phyloP scores from a whole-genome alignment of 1,140 invertebrate genomes.

The Papilio aristodemus region DNA sequence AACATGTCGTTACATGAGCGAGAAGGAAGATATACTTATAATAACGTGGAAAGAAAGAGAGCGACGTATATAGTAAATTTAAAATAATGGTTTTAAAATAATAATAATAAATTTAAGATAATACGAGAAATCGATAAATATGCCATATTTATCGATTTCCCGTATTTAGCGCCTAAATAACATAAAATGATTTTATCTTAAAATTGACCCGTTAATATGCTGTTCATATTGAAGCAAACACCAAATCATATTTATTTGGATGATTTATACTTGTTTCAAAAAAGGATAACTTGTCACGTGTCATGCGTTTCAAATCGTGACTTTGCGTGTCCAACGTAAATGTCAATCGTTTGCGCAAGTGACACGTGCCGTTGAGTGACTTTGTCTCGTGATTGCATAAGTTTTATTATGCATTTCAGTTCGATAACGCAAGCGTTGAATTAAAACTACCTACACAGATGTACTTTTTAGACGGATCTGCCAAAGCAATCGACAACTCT shows the following conservation, averaged over 20 bases:
- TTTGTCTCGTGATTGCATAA: conserved; percentile 15
- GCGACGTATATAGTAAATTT: too few species aligned
- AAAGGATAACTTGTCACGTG: background rate
- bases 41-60: background rate
- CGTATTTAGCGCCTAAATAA: too few species aligned
- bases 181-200: too few species aligned
- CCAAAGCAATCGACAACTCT: too few species aligned
- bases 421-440: background rate
- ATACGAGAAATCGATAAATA: too few species aligned
- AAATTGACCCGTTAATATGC: too few species aligned
- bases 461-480: background rate
- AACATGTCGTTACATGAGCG: background rate
- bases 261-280: too few species aligned
- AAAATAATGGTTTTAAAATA: too few species aligned
- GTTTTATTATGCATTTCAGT: too few species aligned
- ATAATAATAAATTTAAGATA: too few species aligned
- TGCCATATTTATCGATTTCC: too few species aligned
- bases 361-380: background rate
- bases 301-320: background rate
- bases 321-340: background rate
- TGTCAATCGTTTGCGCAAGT: conserved; percentile 5
- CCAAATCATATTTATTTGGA: background rate
- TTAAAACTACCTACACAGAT: background rate
- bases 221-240: background rate
- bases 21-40: conserved; percentile 11